Base-by-base conservation (phyloP, 2,797 vertebrate species). In the Anisognathus igniventris region DNA sequence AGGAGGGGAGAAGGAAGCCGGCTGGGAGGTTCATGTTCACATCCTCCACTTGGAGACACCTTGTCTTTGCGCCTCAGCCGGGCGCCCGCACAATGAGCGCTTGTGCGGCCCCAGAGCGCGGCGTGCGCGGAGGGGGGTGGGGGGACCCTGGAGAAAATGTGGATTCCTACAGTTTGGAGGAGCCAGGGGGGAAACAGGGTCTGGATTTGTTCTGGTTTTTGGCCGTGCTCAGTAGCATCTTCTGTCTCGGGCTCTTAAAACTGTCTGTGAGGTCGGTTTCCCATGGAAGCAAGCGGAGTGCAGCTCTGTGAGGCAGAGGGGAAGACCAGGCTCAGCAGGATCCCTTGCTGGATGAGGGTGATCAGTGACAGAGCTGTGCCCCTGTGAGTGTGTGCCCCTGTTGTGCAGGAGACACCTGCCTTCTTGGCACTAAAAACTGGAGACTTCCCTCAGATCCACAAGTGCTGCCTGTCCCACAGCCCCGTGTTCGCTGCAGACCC, bases 21-120 rank as follows among this genome's bases (percentile, higher is more conserved):
- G 75, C 94, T 85, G 96, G 96, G 91, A 92, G 87, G 92, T 80
- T 90, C 87, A 20, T 80, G 86, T 94, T 96, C 95, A 92, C 92
- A 88, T 90, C 92, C 93, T 96, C 80, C 31, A 1, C 90, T 92
- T 16, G 90, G 94, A 96, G 96, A 91, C 94, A 94, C 96, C 95
- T 96, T 54, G 91, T 84, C 90, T 91, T 96, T 76, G 33, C 67
- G 86, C 85, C 88, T 89, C 68, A 5, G 42, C 92, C 6, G 57
- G 57, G 67, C 31, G 45, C 86, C 76, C 1, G 28, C 89, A 95
- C 97, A 96, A 96, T 94, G 95, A 81, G 90, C 81, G 88, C 80
- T 93, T 96, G 96, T 97, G 93, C 20, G 0, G 96, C 85, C 68
- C 51, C 7, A 14, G 76, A 53, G 79, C 22, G 33, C 8, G 6